Conservation (phyloP, 2,797 vertebrate species). For the Coendou prehensilis region DNA sequence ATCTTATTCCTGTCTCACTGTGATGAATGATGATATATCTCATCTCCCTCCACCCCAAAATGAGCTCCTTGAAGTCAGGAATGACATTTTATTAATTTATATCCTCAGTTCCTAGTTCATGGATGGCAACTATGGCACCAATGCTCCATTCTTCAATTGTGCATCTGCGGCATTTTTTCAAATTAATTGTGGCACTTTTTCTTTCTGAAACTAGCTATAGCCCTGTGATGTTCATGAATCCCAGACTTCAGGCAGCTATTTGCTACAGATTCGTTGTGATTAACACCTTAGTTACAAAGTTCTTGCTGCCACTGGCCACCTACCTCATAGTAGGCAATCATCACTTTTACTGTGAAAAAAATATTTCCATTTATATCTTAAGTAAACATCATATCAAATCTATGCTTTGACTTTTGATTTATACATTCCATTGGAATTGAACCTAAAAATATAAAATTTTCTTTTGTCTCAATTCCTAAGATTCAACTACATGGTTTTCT, state of each 20-base stretch:
- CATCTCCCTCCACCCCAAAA: rapidly evolving
- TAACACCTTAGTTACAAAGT: neutral
- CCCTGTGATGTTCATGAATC: neutral
- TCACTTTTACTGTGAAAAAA: conserved; percentile 3
- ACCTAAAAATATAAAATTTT: neutral
- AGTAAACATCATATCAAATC: neutral
- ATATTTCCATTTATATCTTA: neutral
- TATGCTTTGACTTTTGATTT: neutral
- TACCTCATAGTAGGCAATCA: neutral
- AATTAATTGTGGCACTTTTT: neutral
- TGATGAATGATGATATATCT: neutral
- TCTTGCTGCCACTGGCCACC: neutral
- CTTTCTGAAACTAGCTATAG: neutral
- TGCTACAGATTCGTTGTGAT: neutral
- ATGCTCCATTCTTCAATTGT: neutral
- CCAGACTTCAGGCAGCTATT: neutral
- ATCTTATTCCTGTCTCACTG: neutral
- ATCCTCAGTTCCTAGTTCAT: neutral
- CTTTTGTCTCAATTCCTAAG: neutral
- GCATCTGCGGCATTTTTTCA: neutral
- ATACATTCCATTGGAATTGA: neutral
- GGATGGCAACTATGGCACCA: neutral
- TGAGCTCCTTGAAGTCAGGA: neutral
- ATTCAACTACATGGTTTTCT: neutral
- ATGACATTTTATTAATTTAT: neutral